Percentiles rank a stretch among this genome's conserved stretches.
Evolutionary conservation across 2,113 vertebrate species (phyloP).

Genomic region (Mormoops blainvillei): DNA sequence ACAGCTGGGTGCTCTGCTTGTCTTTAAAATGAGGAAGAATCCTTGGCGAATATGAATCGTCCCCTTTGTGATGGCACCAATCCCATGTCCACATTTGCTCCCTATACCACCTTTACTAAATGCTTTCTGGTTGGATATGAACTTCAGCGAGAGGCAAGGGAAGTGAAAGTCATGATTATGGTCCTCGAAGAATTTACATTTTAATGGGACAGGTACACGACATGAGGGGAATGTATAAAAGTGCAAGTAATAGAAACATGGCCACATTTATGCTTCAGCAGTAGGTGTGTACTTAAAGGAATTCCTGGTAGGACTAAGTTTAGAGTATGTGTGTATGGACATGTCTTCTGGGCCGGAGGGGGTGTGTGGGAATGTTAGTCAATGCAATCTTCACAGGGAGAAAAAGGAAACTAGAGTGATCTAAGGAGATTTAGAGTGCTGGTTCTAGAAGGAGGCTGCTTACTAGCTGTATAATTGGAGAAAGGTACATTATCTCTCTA

Average conservation of each 20-base stretch:
- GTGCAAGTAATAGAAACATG: background rate
- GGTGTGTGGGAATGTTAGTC: background rate
- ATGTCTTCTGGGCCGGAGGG: background rate
- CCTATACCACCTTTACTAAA: background rate
- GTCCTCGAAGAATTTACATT: background rate
- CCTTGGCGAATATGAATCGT: background rate
- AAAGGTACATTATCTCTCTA: background rate
- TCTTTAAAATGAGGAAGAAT: background rate
- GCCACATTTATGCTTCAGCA: background rate
- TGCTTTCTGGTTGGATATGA: background rate
- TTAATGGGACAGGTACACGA: background rate
- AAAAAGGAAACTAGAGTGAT: background rate
- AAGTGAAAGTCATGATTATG: background rate
- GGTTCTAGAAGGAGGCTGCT: background rate
- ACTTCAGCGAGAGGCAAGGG: background rate
- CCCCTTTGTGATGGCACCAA: background rate
- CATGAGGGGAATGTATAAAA: background rate
- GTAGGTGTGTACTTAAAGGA: background rate
- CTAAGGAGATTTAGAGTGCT: background rate
- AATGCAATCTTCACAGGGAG: background rate
- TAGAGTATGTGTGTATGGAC: background rate
- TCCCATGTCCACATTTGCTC: background rate
- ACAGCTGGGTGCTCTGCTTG: background rate
- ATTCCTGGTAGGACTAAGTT: background rate
- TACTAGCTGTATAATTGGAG: background rate